Evolutionary conservation across 2,113 vertebrate genomes (phyloP), one percentile per base, ranked within the genome.

Genomic region (Percopsis transmontana): DNA sequence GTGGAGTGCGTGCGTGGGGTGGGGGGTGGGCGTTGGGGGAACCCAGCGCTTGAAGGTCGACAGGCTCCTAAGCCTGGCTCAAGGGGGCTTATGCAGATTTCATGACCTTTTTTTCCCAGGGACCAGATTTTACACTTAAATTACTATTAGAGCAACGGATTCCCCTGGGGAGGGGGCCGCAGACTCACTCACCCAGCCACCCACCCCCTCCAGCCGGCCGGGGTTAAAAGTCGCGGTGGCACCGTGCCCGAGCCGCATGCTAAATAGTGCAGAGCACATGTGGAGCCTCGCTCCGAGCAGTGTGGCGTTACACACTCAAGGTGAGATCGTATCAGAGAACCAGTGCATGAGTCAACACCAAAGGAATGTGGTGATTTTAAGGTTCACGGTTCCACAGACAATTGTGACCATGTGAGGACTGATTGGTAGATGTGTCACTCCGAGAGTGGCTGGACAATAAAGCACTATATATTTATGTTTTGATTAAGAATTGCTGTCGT

Each of bases 111-210:
- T 91, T 97, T 94, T 95, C 92, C 91, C 91, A 92, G 88, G 93
- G 91, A 94, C 91, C 91, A 95, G 94, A 94, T 95, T 96, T 97
- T 94, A 94, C 94, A 96, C 93, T 95, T 93, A 96, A 94, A 96
- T 97, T 96, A 93, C 93, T 93, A 94, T 95, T 94, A 96, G 91
- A 93, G 90, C 89, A 77, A 68, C 53, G 63, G 82, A 75, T 79
- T 93, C 94, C 94, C 94, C 93, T 89, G 50, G 91, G 87, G 85
- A 47, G 90, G 85, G 81, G 58, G 70, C 81, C 87, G 90, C 89
- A 88, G 93, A 93, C 89, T 88, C 90, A 66, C 71, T 7, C 27
- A 24, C 74, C 68, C 83, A 65, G 65, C 82, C 77, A 61, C 74
- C 48, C 47, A 40, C 14, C 55, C 15, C 11, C 16, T 4, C 88